Evolutionary conservation across 2,888 invertebrate species (phyloP).

Genomic region (Entomobrya multifasciata): DNA sequence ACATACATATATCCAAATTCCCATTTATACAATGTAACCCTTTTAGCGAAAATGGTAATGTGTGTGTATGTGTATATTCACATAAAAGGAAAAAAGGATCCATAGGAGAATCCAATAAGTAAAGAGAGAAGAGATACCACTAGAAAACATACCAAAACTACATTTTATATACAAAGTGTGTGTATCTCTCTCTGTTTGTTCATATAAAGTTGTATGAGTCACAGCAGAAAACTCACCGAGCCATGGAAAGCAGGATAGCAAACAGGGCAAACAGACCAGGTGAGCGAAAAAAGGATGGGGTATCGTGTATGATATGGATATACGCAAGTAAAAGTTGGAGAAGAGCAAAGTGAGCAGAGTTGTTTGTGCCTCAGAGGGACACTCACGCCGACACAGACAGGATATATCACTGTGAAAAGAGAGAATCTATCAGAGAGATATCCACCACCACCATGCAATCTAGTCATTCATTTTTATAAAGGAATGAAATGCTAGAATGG

Average conservation of each 20-base stretch:
- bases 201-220: slow-evolving; percentile 4
- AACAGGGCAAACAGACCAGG: slow-evolving; percentile 11
- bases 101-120: not conserved
- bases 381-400: slow-evolving; percentile 25
- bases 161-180: no score
- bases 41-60: slow-evolving; percentile 4
- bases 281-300: not conserved
- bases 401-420: not conserved
- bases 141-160: not conserved
- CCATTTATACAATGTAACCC: not conserved
- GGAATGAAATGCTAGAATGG: no score
- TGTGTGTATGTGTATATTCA: not conserved
- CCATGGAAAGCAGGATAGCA: not conserved
- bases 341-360: slow-evolving; percentile 10
- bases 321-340: not conserved
- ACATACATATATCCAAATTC: no score
- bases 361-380: slow-evolving; percentile 47
- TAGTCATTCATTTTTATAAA: not conserved
- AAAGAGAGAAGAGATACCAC: not conserved
- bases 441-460: no score
- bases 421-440: not conserved
- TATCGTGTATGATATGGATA: not conserved
- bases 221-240: not conserved
- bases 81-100: not conserved
- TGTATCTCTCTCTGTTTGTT: no score